These are phyloP conservation scores for Myotis pilosus DNA, from an alignment of 2,797 vertebrate species.

Conservation along the genomic window DNA sequence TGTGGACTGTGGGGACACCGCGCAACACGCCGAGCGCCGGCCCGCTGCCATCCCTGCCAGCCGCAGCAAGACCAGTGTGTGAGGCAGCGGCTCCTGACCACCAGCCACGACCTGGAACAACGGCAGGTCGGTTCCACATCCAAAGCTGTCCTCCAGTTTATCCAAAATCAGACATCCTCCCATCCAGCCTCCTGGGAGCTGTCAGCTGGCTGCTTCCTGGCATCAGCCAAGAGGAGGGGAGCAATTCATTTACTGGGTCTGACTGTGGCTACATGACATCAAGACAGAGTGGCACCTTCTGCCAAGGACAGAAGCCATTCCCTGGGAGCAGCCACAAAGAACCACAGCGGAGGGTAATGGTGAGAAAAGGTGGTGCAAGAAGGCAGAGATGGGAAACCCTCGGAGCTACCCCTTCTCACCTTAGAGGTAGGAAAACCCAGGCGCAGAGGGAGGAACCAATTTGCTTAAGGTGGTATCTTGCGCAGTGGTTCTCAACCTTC, in stretches of 20 bases:
- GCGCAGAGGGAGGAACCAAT: neutral
- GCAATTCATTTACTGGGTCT: slow-evolving; percentile 24
- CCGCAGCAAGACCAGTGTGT: neutral
- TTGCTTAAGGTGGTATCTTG: neutral
- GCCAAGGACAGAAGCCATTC: neutral
- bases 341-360: neutral
- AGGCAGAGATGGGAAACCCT: neutral
- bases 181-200: neutral
- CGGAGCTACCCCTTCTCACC: neutral
- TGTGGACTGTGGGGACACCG: accelerated
- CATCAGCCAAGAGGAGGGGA: neutral
- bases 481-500: too few relatives aligned
- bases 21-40: accelerated
- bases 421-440: neutral
- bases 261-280: neutral
- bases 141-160: neutral
- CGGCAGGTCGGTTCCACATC: neutral
- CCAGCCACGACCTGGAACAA: neutral
- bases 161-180: slow-evolving; percentile 22
- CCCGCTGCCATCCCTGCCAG: neutral
- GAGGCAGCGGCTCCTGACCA: neutral
- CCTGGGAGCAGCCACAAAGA: neutral
- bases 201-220: neutral
- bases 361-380: neutral
- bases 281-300: neutral